A percentile compares a stretch with the other conserved stretches of the same genome.
Conservation (phyloP, 2,113 vertebrate species). For the Bubalus kerabau region DNA sequence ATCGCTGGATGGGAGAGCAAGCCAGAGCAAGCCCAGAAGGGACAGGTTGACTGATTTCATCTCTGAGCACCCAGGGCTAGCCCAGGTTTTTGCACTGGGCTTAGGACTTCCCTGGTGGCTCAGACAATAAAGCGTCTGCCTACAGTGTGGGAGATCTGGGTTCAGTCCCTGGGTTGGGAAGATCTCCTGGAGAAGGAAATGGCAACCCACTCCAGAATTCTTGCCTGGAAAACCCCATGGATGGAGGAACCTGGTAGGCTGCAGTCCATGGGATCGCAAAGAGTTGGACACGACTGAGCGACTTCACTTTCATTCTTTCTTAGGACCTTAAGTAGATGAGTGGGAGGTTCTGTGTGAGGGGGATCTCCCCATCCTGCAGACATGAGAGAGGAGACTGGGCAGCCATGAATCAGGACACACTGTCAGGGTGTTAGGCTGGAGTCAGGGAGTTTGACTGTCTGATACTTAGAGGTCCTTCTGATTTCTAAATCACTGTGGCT, state of each 20-base stretch:
- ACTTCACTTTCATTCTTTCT: not conserved
- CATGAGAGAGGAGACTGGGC: not conserved
- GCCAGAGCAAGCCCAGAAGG: not conserved
- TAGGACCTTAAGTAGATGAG: not conserved
- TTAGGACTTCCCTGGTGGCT: not conserved
- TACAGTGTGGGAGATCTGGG: not conserved
- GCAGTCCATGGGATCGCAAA: not conserved
- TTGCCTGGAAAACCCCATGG: not conserved
- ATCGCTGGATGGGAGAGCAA: rapidly evolving
- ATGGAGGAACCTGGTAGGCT: not conserved
- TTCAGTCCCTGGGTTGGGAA: not conserved
- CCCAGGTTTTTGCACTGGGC: not conserved
- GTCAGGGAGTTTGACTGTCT: not conserved
- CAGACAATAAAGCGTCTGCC: not conserved
- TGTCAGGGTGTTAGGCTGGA: not conserved
- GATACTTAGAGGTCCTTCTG: not conserved
- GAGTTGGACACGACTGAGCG: not conserved
- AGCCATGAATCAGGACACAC: not conserved
- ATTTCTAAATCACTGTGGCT: not conserved
- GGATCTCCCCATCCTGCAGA: not conserved
- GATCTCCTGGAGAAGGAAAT: not conserved
- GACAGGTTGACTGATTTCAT: not conserved
- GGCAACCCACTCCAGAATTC: not conserved
- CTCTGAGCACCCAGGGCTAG: not conserved
- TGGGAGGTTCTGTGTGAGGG: not conserved